Conservation (phyloP, 2,113 vertebrate species). For the Gopherus flavomarginatus region DNA sequence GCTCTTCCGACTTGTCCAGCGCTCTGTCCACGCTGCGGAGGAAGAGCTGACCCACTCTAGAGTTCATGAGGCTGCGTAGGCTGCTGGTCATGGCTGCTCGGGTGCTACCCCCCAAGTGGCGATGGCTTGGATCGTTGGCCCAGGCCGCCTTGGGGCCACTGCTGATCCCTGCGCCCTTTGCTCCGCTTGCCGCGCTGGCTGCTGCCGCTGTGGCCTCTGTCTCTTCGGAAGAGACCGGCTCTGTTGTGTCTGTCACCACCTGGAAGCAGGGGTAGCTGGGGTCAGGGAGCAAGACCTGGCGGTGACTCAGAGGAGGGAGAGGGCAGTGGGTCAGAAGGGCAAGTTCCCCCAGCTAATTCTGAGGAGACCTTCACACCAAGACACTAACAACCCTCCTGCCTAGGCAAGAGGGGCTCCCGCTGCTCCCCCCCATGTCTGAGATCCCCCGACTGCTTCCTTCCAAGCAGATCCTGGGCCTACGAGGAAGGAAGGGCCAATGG, state of each 20-base stretch:
- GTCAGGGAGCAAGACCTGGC: background rate
- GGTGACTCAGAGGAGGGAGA: background rate
- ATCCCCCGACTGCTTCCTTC: background rate
- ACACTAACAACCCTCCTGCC: background rate
- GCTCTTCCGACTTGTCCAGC: slow-evolving; percentile 79
- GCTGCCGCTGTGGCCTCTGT: slow-evolving; percentile 54
- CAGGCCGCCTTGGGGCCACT: background rate
- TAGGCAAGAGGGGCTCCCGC: background rate
- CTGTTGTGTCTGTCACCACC: background rate
- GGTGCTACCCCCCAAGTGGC: background rate
- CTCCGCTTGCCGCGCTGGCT: slow-evolving; percentile 72
- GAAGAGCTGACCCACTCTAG: slow-evolving; percentile 75
- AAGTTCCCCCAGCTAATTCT: background rate
- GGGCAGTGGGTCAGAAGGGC: background rate
- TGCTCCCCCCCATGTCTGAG: background rate
- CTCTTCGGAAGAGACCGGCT: background rate
- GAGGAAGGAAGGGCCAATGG: background rate
- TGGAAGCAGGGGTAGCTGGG: background rate
- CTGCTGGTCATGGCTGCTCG: rapidly evolving
- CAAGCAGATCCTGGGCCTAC: background rate
- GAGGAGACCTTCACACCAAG: background rate
- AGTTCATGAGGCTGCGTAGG: slow-evolving; percentile 47
- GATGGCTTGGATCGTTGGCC: background rate
- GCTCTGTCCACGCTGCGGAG: slow-evolving; percentile 77
- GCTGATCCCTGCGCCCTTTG: slow-evolving; percentile 62